These are phyloP conservation scores for Eudyptes chrysolophus DNA, from an alignment of 2,113 vertebrate species.

Conservation along the genomic window DNA sequence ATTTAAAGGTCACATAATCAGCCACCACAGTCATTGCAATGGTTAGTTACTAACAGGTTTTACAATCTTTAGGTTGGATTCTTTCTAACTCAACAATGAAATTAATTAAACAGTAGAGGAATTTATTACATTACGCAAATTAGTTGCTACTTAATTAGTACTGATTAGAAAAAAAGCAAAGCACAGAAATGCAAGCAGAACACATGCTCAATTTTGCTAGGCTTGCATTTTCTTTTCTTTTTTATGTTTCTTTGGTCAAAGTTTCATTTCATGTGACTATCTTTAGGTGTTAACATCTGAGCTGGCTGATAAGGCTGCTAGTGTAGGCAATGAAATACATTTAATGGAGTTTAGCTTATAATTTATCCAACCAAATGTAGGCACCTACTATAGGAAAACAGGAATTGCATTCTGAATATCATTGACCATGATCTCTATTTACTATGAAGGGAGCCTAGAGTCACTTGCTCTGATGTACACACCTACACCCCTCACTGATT, in stretches of 20 bases:
- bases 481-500: background rate
- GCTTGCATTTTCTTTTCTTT: background rate
- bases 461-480: background rate
- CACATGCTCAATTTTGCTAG: background rate
- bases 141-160: background rate
- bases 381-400: background rate
- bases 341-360: background rate
- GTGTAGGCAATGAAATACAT: background rate
- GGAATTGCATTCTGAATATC: background rate
- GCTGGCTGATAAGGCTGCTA: background rate
- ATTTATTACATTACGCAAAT: background rate
- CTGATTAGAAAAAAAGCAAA: background rate
- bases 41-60: background rate
- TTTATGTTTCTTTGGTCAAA: background rate
- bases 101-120: background rate
- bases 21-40: background rate
- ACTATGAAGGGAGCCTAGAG: background rate
- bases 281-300: background rate
- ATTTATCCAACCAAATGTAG: background rate
- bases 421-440: background rate
- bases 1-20: background rate
- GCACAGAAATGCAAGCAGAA: background rate
- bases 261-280: background rate
- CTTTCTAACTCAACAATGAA: background rate
- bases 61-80: background rate